Evolutionary conservation across 2,888 invertebrate genomes (phyloP).

Genomic region (Nymphalis polychloros): DNA sequence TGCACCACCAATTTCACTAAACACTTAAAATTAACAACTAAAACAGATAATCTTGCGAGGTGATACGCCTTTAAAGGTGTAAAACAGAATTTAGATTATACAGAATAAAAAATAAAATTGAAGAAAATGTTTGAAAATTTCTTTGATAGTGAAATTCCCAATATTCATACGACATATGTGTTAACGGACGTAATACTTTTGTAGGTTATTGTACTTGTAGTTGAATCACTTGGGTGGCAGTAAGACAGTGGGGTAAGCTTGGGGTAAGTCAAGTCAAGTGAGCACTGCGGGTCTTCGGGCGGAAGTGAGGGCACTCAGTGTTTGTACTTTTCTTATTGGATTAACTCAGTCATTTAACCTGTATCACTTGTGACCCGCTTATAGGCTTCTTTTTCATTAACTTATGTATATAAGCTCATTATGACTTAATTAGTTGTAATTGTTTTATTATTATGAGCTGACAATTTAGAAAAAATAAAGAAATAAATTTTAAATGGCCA

Average conservation of each 20-base stretch:
- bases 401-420: slow-evolving; percentile 37
- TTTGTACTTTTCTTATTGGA: slow-evolving; percentile 80
- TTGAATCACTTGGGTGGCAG: slow-evolving; percentile 62
- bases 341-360: slow-evolving; percentile 78
- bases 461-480: neutral
- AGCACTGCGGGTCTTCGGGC: slow-evolving; percentile 74
- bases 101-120: too few species aligned
- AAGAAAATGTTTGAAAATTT: too few species aligned
- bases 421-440: slow-evolving; percentile 34
- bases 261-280: slow-evolving; percentile 68
- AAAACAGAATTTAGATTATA: too few species aligned
- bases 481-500: too few species aligned
- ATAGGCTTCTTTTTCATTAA: slow-evolving; percentile 63
- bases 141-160: too few species aligned
- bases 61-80: too few species aligned
- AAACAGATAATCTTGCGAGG: too few species aligned
- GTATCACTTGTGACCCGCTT: slow-evolving; percentile 75
- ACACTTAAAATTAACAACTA: too few species aligned
- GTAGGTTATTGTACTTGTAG: slow-evolving; percentile 43
- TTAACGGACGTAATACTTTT: slow-evolving; percentile 34
- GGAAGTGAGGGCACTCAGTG: slow-evolving; percentile 76
- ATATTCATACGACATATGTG: neutral
- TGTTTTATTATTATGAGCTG: slow-evolving; percentile 17
- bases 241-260: slow-evolving; percentile 76
- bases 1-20: too few species aligned